Conservation (phyloP, 2,797 vertebrate species). For the Falco naumanni region DNA sequence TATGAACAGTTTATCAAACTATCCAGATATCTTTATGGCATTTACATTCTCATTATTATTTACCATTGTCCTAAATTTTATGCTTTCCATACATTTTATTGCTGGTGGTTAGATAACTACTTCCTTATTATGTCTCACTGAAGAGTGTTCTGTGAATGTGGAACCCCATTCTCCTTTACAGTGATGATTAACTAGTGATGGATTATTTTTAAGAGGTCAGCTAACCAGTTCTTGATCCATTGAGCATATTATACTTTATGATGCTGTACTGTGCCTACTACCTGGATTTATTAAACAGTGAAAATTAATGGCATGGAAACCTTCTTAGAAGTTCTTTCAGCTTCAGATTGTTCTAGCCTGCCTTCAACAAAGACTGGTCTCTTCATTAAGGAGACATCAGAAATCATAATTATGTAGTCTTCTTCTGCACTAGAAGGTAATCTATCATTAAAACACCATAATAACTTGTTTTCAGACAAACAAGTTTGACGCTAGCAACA, state of each 20-base stretch:
- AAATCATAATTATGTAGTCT: neutral
- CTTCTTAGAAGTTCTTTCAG: neutral
- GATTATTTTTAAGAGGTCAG: neutral
- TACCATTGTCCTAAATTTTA: neutral
- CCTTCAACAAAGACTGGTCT: neutral
- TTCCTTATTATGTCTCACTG: neutral
- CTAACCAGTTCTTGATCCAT: neutral
- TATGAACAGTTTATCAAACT: neutral
- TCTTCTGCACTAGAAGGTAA: neutral
- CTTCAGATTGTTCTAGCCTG: neutral
- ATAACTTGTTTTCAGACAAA: neutral
- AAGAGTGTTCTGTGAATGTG: neutral
- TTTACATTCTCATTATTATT: neutral
- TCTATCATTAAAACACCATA: neutral
- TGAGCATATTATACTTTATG: neutral
- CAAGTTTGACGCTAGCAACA: neutral
- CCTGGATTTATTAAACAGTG: constrained; percentile 3
- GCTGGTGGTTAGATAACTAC: neutral
- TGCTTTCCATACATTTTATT: neutral
- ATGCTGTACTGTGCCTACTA: neutral
- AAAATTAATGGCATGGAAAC: constrained; percentile 11
- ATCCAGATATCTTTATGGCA: neutral
- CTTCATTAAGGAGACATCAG: constrained; percentile 3
- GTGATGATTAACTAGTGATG: neutral
- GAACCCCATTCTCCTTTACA: neutral